phyloP scores from a whole-genome alignment of 2,888 invertebrate genomes.

The Athalia cordata region DNA sequence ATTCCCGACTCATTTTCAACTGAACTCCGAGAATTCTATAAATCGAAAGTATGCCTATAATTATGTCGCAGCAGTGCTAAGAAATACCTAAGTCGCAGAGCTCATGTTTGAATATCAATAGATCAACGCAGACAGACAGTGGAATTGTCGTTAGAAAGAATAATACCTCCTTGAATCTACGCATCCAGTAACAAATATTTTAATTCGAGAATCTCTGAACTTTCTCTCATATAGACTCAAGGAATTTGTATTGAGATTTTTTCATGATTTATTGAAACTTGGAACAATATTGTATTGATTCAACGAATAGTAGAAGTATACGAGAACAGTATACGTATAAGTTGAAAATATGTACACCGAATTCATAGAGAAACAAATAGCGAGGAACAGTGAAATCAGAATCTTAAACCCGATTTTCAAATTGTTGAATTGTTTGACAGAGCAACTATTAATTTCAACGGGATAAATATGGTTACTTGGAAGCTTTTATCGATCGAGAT shows the following conservation, averaged over 20 bases:
- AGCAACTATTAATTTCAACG: too few relatives aligned
- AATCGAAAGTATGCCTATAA: constrained; percentile 4
- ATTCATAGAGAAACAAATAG: constrained; percentile 4
- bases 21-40: constrained; percentile 17
- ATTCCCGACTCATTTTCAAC: constrained; percentile 11
- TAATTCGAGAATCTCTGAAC: constrained; percentile 1
- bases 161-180: background rate
- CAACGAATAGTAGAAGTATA: constrained; percentile 5
- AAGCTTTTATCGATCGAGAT: too few relatives aligned
- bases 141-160: background rate
- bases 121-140: background rate
- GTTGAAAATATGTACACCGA: background rate
- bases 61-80: background rate
- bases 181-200: constrained; percentile 23
- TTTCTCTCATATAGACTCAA: constrained; percentile 29
- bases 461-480: too few relatives aligned
- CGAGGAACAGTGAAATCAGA: too few relatives aligned
- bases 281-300: constrained; percentile 27
- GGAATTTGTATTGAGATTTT: constrained; percentile 32
- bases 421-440: too few relatives aligned
- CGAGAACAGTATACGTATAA: constrained; percentile 7
- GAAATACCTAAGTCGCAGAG: background rate
- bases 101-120: background rate
- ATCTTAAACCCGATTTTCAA: too few relatives aligned
- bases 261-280: constrained; percentile 33